Conservation (phyloP, 2,113 vertebrate species). For the Platichthys flesus region DNA sequence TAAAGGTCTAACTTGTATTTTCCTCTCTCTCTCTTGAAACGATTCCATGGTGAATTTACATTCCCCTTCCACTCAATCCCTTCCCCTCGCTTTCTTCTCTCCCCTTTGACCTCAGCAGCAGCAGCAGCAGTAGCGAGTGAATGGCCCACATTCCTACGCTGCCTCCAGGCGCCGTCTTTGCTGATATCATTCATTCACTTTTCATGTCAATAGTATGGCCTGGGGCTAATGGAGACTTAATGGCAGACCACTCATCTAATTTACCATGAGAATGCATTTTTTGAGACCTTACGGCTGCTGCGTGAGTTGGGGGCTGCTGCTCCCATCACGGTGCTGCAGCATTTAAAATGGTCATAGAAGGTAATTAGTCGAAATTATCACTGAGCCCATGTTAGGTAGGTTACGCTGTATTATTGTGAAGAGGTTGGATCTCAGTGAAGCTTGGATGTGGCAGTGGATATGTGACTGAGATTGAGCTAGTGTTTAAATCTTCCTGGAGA, state of each 20-base stretch:
- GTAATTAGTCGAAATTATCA: slow-evolving; percentile 60
- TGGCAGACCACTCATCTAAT: slow-evolving; percentile 62
- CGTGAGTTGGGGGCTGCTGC: slow-evolving; percentile 23
- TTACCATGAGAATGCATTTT: slow-evolving; percentile 60
- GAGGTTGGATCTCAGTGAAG: slow-evolving; percentile 7
- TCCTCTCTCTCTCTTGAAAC: slow-evolving; percentile 6
- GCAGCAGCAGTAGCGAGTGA: slow-evolving; percentile 10
- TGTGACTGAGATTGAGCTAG: slow-evolving; percentile 1
- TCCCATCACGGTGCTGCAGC: slow-evolving; percentile 23
- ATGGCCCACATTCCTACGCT: slow-evolving; percentile 31
- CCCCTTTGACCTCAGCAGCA: slow-evolving; percentile 28
- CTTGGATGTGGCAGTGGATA: slow-evolving; percentile 13
- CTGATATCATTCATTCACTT: slow-evolving; percentile 66
- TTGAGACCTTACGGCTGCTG: slow-evolving; percentile 44
- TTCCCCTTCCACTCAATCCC: not conserved
- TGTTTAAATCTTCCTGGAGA: not conserved
- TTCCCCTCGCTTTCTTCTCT: slow-evolving; percentile 8
- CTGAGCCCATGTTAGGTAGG: slow-evolving; percentile 43
- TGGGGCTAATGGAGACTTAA: slow-evolving; percentile 73
- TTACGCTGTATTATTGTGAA: slow-evolving; percentile 27
- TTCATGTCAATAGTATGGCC: slow-evolving; percentile 48
- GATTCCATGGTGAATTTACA: not conserved
- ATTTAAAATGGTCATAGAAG: slow-evolving; percentile 53
- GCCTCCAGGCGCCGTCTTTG: slow-evolving; percentile 23
- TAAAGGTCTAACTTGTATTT: slow-evolving; percentile 6